A percentile compares a stretch with the other conserved stretches of the same genome.
Conservation (phyloP, 2,888 invertebrate genomes). For the Baronia brevicornis region DNA sequence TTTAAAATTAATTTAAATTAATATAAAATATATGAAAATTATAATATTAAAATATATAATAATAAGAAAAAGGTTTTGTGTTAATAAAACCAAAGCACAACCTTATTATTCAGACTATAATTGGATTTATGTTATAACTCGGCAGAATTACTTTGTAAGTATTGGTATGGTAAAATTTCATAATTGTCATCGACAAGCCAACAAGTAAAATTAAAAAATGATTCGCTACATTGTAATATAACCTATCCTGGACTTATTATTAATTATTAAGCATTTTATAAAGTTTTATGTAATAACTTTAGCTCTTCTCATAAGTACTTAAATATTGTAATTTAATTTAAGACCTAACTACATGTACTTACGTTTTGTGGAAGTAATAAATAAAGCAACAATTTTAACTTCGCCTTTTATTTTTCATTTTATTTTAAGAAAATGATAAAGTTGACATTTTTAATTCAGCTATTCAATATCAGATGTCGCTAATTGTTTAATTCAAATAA, state of each 20-base stretch:
- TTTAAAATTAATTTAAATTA: no score
- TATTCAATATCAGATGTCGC: background rate
- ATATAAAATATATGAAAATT: no score
- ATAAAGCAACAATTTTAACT: conserved; percentile 53
- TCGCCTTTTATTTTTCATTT: conserved; percentile 19
- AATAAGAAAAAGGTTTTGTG: no score
- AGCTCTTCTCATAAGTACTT: conserved; percentile 43
- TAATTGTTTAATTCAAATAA: no score
- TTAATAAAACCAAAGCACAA: no score
- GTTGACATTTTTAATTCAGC: background rate
- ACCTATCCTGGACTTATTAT: conserved; percentile 6
- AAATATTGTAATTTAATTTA: conserved; percentile 48
- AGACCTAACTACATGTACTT: conserved; percentile 54
- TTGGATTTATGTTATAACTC: no score
- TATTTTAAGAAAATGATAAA: no score
- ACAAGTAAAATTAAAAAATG: background rate
- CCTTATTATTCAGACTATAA: no score
- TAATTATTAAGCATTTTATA: conserved; percentile 16
- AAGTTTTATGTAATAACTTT: conserved; percentile 33
- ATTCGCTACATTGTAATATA: conserved; percentile 1
- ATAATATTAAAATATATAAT: no score
- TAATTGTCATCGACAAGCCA: no score
- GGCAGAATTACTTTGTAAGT: no score
- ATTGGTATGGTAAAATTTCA: no score
- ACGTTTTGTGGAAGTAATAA: conserved; percentile 41